These are phyloP conservation scores for Pristionchus arcanus DNA, from an alignment of 2,888 invertebrate species.

Conservation along the genomic window DNA sequence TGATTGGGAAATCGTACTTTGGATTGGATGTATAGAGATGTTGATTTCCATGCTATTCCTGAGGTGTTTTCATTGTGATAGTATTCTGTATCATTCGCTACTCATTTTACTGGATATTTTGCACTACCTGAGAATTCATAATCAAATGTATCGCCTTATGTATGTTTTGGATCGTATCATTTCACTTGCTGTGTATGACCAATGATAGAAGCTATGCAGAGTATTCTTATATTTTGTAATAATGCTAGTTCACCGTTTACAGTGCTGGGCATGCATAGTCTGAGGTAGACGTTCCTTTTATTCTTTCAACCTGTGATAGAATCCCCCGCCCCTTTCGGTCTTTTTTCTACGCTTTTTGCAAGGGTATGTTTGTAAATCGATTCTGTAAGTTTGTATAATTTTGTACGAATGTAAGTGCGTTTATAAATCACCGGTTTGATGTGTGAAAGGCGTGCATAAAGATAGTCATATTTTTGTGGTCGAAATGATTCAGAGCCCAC, in stretches of 20 bases:
- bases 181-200: not conserved
- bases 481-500: not conserved
- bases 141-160: too few relatives aligned
- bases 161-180: not conserved
- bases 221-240: not conserved
- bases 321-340: not conserved
- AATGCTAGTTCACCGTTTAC: not conserved
- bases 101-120: not conserved
- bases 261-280: slow-evolving; percentile 25
- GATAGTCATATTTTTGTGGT: not conserved
- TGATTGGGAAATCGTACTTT: slow-evolving; percentile 23
- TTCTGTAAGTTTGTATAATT: not conserved
- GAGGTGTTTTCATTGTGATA: not conserved
- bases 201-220: not conserved
- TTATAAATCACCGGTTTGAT: not conserved
- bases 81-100: not conserved
- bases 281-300: not conserved
- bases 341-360: not conserved
- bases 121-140: not conserved
- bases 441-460: slow-evolving; percentile 1
- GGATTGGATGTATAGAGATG: not conserved
- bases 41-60: not conserved
- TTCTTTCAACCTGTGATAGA: slow-evolving; percentile 26
- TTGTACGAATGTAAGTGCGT: not conserved
- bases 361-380: not conserved